These are phyloP conservation scores for Trichacis sp. DNA, from an alignment of 2,888 invertebrate genomes.

Conservation along the genomic window DNA sequence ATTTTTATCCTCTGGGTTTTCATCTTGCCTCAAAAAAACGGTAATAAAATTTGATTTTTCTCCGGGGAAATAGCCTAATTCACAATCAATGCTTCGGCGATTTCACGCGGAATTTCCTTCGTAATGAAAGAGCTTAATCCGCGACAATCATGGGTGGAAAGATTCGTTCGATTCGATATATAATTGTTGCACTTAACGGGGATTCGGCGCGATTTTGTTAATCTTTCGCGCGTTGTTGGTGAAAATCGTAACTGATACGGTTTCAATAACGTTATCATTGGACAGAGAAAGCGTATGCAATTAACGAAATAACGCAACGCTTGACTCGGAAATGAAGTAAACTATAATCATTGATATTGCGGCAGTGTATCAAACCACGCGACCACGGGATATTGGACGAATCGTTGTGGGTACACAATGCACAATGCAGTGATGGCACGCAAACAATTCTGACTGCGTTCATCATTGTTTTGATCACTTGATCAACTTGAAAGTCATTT, in stretches of 20 bases:
- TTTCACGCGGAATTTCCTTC: slow-evolving; percentile 3
- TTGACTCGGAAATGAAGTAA: slow-evolving; percentile 8
- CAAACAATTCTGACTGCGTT: too few relatives aligned
- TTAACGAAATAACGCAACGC: neutral
- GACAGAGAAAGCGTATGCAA: neutral
- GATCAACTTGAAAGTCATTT: too few relatives aligned
- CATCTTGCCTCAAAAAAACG: too few relatives aligned
- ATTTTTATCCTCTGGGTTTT: too few relatives aligned
- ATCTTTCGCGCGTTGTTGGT: neutral
- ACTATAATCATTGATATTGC: slow-evolving; percentile 29
- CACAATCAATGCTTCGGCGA: neutral
- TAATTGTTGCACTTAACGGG: neutral
- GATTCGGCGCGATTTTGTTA: neutral
- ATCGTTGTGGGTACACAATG: slow-evolving; percentile 17
- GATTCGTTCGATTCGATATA: neutral
- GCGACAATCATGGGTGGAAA: neutral
- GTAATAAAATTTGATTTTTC: neutral
- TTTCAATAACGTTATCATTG: neutral
- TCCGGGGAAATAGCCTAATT: neutral
- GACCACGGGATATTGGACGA: neutral
- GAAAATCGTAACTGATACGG: neutral
- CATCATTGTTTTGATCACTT: too few relatives aligned
- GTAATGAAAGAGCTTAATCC: neutral
- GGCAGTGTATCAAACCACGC: neutral
- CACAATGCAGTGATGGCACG: slow-evolving; percentile 31